These are phyloP conservation scores for Shargacucullia verbasci DNA, from an alignment of 2,888 invertebrate species.

Conservation along the genomic window DNA sequence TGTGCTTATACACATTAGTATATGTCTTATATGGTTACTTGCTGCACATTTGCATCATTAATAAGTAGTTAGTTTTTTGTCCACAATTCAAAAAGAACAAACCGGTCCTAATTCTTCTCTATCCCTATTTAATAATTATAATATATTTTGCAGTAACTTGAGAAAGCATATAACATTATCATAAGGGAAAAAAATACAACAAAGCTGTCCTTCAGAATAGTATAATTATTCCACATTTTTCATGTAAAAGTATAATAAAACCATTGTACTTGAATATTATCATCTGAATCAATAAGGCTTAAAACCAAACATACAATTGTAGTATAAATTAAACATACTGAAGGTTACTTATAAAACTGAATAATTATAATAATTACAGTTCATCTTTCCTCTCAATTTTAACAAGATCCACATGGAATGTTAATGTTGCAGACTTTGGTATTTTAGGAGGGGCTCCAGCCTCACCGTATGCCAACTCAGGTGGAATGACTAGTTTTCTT, in stretches of 20 bases:
- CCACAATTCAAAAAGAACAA: too few species aligned
- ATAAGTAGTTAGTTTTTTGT: too few species aligned
- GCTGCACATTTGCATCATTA: too few species aligned
- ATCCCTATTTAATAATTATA: too few species aligned
- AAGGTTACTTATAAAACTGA: conserved; percentile 17
- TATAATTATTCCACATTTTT: conserved; percentile 4
- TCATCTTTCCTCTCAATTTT: conserved; percentile 92
- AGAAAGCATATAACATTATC: too few species aligned
- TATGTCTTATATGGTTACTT: too few species aligned
- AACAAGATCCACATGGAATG: conserved; percentile 94
- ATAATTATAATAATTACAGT: conserved; percentile 71
- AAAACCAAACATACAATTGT: conserved; percentile 2
- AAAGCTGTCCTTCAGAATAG: conserved; percentile 32
- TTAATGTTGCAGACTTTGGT: conserved; percentile 93
- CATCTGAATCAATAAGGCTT: conserved; percentile 16
- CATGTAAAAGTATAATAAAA: conserved; percentile 18
- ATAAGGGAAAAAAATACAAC: background rate
- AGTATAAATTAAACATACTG: conserved; percentile 21
- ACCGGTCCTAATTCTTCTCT: too few species aligned
- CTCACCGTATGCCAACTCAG: conserved; percentile 95
- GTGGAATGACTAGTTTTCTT: conserved; percentile 95
- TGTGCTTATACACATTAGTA: too few species aligned
- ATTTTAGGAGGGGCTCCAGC: conserved; percentile 95
- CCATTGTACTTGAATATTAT: background rate
- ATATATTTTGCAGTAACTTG: too few species aligned